Percentiles rank a stretch among this genome's conserved stretches.
These are phyloP conservation scores for Hycleus cichorii DNA, from an alignment of 1,140 invertebrate genomes.

Conservation along the genomic window DNA sequence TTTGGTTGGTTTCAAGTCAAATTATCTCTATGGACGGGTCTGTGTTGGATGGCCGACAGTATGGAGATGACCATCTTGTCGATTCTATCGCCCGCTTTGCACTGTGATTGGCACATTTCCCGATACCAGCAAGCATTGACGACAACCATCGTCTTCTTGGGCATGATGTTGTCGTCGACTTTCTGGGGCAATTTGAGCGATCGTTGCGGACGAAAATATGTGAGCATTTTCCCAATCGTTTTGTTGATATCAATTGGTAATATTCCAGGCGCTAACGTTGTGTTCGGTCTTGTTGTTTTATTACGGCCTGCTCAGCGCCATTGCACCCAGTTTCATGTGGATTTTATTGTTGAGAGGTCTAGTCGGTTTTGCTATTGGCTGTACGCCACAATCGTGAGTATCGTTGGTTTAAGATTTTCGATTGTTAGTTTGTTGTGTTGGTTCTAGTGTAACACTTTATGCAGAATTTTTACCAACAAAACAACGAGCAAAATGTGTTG, in stretches of 20 bases:
- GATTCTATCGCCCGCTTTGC: slow-evolving; percentile 84
- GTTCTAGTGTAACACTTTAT: slow-evolving; percentile 84
- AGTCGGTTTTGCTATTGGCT: slow-evolving; percentile 94
- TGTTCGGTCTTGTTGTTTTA: slow-evolving; percentile 85
- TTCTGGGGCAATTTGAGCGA: slow-evolving; percentile 95
- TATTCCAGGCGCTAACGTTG: slow-evolving; percentile 69
- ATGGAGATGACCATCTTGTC: slow-evolving; percentile 98
- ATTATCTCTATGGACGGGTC: slow-evolving; percentile 73
- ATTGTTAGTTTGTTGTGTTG: slow-evolving; percentile 16
- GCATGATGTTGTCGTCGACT: slow-evolving; percentile 95
- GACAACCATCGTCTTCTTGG: slow-evolving; percentile 79
- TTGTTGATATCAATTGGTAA: neutral
- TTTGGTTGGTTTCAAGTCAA: slow-evolving; percentile 96
- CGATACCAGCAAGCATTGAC: slow-evolving; percentile 60
- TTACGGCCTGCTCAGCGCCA: slow-evolving; percentile 83
- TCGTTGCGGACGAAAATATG: slow-evolving; percentile 83
- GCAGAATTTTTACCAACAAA: slow-evolving; percentile 92
- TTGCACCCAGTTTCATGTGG: slow-evolving; percentile 88
- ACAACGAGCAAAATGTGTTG: slow-evolving; percentile 89
- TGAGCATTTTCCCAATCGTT: slow-evolving; percentile 39
- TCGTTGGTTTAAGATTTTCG: slow-evolving; percentile 2
- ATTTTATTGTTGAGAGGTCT: slow-evolving; percentile 81
- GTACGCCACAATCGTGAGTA: slow-evolving; percentile 93
- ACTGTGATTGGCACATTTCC: slow-evolving; percentile 89
- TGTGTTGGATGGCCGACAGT: slow-evolving; percentile 95